A percentile compares a stretch with the other conserved stretches of the same genome.
Evolutionary conservation across 2,113 vertebrate genomes (phyloP).

Genomic region (Myotis brandtii): DNA sequence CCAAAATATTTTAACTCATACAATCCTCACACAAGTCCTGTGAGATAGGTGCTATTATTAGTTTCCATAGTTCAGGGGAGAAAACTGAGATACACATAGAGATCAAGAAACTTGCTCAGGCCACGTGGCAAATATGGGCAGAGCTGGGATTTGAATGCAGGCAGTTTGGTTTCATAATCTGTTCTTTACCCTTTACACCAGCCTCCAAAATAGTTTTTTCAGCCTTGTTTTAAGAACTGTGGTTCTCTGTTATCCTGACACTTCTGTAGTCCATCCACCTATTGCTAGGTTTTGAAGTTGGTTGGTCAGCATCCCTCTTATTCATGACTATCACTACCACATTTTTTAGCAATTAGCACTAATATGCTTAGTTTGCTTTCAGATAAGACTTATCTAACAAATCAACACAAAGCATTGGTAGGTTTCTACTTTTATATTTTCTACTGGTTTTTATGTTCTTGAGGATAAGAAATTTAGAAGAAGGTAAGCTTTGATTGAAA

Average conservation of each 20-base stretch:
- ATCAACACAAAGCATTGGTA: neutral
- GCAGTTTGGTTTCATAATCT: neutral
- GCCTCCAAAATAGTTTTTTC: neutral
- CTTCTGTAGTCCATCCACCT: neutral
- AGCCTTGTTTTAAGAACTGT: neutral
- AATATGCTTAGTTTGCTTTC: conserved; percentile 3
- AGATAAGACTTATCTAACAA: neutral
- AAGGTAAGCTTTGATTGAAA: conserved; percentile 1
- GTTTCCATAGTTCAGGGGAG: neutral
- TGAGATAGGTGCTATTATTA: no score
- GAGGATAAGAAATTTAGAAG: conserved; percentile 34
- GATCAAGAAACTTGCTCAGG: neutral
- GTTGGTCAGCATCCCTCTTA: neutral
- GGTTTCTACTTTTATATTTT: neutral
- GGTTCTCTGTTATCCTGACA: neutral
- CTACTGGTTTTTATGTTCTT: neutral
- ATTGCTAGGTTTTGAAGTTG: neutral
- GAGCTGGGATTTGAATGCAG: neutral
- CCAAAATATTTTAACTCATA: neutral
- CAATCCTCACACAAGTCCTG: neutral
- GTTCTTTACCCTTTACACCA: neutral
- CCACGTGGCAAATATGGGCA: neutral
- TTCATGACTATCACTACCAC: neutral
- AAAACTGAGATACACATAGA: neutral
- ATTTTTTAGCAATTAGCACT: conserved; percentile 36